Conservation (phyloP, 2,888 invertebrate species). For the Aphidius colemani region DNA sequence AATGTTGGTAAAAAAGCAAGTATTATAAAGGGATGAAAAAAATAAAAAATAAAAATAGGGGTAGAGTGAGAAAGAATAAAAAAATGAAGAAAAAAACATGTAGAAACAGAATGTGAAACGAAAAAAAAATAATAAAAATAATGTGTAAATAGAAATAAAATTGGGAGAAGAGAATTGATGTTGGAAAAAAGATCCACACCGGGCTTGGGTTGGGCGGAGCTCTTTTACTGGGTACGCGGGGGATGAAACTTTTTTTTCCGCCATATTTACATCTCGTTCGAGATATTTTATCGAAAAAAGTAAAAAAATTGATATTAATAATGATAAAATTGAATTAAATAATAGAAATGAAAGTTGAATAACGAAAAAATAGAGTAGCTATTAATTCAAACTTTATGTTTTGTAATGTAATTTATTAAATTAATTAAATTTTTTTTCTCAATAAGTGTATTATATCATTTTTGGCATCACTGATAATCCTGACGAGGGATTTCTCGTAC, state of each 20-base stretch:
- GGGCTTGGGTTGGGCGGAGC: slow-evolving; percentile 40
- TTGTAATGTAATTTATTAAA: slow-evolving; percentile 3
- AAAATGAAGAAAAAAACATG: too few relatives aligned
- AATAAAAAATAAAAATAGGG: background rate
- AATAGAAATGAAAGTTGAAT: too few relatives aligned
- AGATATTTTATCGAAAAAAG: slow-evolving; percentile 18
- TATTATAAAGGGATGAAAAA: slow-evolving; percentile 1
- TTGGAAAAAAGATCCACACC: slow-evolving; percentile 28
- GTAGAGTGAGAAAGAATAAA: background rate
- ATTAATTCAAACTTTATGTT: slow-evolving; percentile 16
- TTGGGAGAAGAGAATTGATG: slow-evolving; percentile 2
- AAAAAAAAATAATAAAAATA: too few relatives aligned
- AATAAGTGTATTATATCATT: too few relatives aligned
- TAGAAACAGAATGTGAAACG: too few relatives aligned
- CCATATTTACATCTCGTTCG: slow-evolving; percentile 55
- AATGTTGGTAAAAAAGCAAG: slow-evolving; percentile 3
- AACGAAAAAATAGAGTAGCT: background rate
- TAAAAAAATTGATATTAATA: slow-evolving; percentile 26
- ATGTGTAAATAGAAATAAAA: too few relatives aligned
- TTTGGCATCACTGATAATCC: background rate
- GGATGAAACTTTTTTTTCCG: slow-evolving; percentile 54
- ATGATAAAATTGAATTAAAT: background rate
- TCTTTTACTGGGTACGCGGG: slow-evolving; percentile 41
- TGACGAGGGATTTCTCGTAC: slow-evolving; percentile 22
- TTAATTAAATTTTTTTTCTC: background rate